Conservation (phyloP, 2,888 invertebrate species). For the Melinaea marsaeus region DNA sequence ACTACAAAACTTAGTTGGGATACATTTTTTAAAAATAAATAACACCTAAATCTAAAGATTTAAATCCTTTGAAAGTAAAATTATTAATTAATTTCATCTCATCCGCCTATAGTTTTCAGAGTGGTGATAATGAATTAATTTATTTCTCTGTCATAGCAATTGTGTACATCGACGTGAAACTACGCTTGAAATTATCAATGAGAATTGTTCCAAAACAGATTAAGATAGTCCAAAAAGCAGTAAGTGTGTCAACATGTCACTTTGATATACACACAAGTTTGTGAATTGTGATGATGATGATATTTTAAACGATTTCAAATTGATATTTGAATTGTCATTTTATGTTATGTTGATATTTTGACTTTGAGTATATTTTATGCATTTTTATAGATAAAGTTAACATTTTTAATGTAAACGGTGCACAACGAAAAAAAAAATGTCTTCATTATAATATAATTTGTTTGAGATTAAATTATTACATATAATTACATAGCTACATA, state of each 20-base stretch:
- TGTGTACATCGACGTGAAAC: not conserved
- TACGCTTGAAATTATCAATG: not conserved
- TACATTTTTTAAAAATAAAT: too few relatives aligned
- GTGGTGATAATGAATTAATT: not conserved
- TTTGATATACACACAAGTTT: not conserved
- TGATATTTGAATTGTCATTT: not conserved
- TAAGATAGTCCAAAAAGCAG: not conserved
- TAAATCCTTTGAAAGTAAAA: too few relatives aligned
- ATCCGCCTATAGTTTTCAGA: not conserved
- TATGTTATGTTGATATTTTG: not conserved
- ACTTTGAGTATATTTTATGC: not conserved
- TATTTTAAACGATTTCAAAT: not conserved
- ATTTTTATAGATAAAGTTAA: not conserved
- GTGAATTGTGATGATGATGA: not conserved
- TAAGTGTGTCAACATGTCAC: not conserved
- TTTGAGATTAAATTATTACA: not conserved
- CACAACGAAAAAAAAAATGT: not conserved
- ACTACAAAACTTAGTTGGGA: too few relatives aligned
- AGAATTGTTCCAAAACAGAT: not conserved
- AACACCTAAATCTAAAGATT: too few relatives aligned
- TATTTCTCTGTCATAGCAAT: not conserved
- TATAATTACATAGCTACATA: slow-evolving; percentile 8
- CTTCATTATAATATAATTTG: not conserved
- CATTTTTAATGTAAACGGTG: not conserved
- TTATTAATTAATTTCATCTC: too few relatives aligned